Base-by-base conservation (phyloP, 2,888 invertebrate species). In the Corythucha ciliata region DNA sequence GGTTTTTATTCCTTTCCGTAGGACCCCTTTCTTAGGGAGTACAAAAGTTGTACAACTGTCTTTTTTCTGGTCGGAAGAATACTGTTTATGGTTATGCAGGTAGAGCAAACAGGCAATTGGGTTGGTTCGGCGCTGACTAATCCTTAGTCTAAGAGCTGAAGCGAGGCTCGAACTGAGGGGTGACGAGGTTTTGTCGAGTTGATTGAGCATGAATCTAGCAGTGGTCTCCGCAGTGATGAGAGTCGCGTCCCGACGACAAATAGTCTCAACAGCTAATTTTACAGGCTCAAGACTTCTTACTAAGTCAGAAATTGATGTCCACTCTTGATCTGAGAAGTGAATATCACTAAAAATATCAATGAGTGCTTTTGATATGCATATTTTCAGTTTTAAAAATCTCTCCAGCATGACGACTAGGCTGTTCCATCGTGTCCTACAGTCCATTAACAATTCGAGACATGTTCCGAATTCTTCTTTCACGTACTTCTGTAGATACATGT, bases 341-440 rank as follows among this genome's bases (percentile, higher is more conserved):
- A 57, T 37, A 29, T 49, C 39, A 27, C 32, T 20, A 18, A 32
- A 45, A 7, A 50, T 37, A 51, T 61, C 60, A 26, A 61, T 58
- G 20, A 61, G 27, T 6, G 55, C 53, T 42, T 60, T 61, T 36
- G 47, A 48, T 22, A 60, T 55, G 22, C 55, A 53, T 41, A 18
- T 40, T 54, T 6, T 36, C 36, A 36, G 16, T 18, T 14, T 36
- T 18, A 36, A 36, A 36, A 36, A 36, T 14, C 36, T n/a, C 36
- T 36, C 36, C 14, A 36, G 36, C 36, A 36, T 36, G 36, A 14
- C 36, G n/a, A 18, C 36, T 14, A 36, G 36, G 49, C 56, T 61
- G 34, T 54, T 60, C 58, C 60, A 60, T 27, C 58, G 48, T 58
- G 61, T 56, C 51, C 56, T 24, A 48, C 49, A 52, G 59, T 58